phyloP scores from a whole-genome alignment of 1,140 invertebrate species.

The Halesus radiatus region DNA sequence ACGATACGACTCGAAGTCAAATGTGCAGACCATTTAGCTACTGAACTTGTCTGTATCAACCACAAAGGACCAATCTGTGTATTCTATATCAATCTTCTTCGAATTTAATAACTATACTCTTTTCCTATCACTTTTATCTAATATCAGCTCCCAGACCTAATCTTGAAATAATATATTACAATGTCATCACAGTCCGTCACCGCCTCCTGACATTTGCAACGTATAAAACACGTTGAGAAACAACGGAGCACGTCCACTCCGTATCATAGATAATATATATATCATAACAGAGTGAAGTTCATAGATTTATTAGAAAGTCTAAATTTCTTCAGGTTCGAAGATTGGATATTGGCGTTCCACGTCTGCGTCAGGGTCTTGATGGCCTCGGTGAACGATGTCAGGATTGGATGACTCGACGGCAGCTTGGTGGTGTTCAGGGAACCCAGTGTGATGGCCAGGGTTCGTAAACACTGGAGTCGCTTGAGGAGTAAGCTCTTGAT shows the following conservation, averaged over 20 bases:
- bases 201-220: neutral
- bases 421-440: constrained; percentile 62
- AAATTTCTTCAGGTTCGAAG: constrained; percentile 1
- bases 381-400: constrained; percentile 32
- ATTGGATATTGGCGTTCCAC: constrained; percentile 37
- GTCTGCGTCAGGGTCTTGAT: constrained; percentile 37
- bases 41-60: too few relatives aligned
- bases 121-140: constrained; percentile 11
- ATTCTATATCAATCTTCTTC: neutral
- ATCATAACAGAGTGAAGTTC: constrained; percentile 35
- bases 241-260: neutral
- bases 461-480: constrained; percentile 65
- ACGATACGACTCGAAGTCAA: too few relatives aligned
- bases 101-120: neutral
- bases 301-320: neutral
- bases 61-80: too few relatives aligned
- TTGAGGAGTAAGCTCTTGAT: constrained; percentile 61
- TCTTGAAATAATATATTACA: constrained; percentile 35
- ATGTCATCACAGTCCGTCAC: constrained; percentile 17
- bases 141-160: constrained; percentile 22
- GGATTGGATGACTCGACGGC: constrained; percentile 33
- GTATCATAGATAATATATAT: constrained; percentile 36
- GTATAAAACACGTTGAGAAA: constrained; percentile 17
- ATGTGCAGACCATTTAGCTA: too few relatives aligned
- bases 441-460: constrained; percentile 62